phyloP scores from a whole-genome alignment of 2,797 vertebrate genomes.

The Momotus momota region DNA sequence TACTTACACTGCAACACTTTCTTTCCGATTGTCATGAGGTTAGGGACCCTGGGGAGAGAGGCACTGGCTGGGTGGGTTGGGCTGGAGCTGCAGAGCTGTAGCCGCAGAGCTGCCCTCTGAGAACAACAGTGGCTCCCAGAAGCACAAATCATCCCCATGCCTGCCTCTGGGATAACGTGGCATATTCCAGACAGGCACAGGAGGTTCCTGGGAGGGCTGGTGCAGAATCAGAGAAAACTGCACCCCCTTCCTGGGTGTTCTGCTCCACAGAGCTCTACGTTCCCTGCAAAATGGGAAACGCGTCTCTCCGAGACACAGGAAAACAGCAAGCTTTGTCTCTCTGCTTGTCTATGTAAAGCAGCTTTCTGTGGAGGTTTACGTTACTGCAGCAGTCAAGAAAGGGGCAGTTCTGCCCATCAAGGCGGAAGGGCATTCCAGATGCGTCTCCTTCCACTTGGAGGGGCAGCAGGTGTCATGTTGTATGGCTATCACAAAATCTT shows the following conservation, averaged over 20 bases:
- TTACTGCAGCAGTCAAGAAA: not conserved
- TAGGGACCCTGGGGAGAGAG: not conserved
- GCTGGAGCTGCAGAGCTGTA: not conserved
- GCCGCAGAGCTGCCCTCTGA: not conserved
- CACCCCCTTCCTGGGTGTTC: conserved; percentile 11
- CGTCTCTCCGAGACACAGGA: not conserved
- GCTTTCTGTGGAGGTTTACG: not conserved
- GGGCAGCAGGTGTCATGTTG: not conserved
- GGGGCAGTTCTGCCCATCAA: not conserved
- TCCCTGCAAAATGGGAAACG: not conserved
- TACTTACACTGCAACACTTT: rapidly evolving
- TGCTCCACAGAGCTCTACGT: conserved; percentile 11
- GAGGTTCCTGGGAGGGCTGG: conserved; percentile 30
- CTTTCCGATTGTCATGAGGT: not conserved
- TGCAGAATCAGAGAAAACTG: conserved; percentile 22
- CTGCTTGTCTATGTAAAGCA: not conserved
- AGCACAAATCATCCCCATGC: not conserved
- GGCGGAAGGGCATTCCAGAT: not conserved
- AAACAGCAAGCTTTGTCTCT: not conserved
- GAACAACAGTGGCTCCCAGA: not conserved
- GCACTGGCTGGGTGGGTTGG: not conserved
- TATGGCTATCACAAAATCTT: not conserved
- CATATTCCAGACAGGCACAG: not conserved
- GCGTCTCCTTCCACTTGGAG: not conserved
- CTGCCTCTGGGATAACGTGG: not conserved